Evolutionary conservation across 2,797 vertebrate species (phyloP), one percentile per base, ranked within the genome.

Genomic region (Carduelis carduelis): DNA sequence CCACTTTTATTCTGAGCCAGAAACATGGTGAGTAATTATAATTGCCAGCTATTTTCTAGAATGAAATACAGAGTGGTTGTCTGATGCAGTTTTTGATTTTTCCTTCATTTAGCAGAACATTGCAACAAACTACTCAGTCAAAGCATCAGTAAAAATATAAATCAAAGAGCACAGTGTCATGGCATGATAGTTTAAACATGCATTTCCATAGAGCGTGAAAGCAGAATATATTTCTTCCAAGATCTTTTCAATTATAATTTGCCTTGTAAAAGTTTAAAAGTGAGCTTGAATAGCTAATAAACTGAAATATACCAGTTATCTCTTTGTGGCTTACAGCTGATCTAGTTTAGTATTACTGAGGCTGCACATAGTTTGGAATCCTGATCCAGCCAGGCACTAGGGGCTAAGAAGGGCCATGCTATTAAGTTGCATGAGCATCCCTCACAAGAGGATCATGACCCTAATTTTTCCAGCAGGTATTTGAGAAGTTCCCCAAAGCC

Each of bases 21-120:
- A 97, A 97, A 97, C 93, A 97, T 95, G 94, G 96, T 97, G 96
- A 98, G 94, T 96, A 97, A 98, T 98, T 98, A 97, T 95, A 97
- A 97, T 86, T 96, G 90, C 52, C 89, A 96, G 96, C 96, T 98
- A 91, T 94, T 97, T 97, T 97, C 91, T 95, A 92, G 94, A 97
- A 92, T 92, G 94, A 97, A 97, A 94, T 95, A 72, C 79, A 97
- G 80, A 90, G 89, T 81, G 76, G 70, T 92, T 86, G 80, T 93
- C 92, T 95, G 91, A 93, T 95, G 94, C 86, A 84, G 69, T 77
- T 80, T 79, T 78, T 96, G 80, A 75, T 86, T 95, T 96, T 88
- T 93, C 22, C 91, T 96, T 86, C 93, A 75, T 93, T 97, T 95
- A 86, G 66, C 91, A 89, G 84, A 43, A 61, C 83, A 91, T 66